Evolutionary conservation across 2,888 invertebrate genomes (phyloP), one percentile per base, ranked within the genome.

Genomic region (Athalia circularis): DNA sequence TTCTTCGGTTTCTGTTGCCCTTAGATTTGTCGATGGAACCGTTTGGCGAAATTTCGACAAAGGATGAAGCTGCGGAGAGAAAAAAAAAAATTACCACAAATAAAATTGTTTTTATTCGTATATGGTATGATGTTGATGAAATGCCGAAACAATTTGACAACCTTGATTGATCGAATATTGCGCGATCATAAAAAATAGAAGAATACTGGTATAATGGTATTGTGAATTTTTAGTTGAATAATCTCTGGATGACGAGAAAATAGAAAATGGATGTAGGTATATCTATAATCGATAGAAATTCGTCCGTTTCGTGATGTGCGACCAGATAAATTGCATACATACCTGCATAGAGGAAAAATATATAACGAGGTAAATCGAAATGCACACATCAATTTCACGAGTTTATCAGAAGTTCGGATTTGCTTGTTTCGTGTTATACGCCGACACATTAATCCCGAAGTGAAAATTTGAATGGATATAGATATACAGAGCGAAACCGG

Each of bases 351-450:
- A 29, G 48, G 15, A n/a, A 67, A 9, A n/a, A 67, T 29, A 29
- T 29, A 50, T 50, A 8, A 67, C 67, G 54, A 52, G 29, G 54
- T 50, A 68, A 52, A 68, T 68, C 68, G 68, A 52, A 43, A 68
- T 54, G 68, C 68, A 68, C 68, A 68, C 68, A 68, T 68, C 68
- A 68, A 68, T 68, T 68, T 54, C 68, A 54, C 68, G 29, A 68
- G 29, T 54, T 68, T 52, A 68, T 54, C 64, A 54, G 29, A 7
- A 47, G 54, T 29, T 68, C 52, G n/a, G 64, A 29, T 68, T 29
- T 54, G 29, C 65, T 13, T 48, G 65, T 65, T 48, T 68, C 54
- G 68, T n/a, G 50, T 52, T 68, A 68, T 54, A 68, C 29, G 29
- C 52, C 68, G 68, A 68, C 68, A 68, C 54, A 54, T 68, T 68